Base-by-base conservation (phyloP, 2,888 invertebrate species). In the Mystacides longicornis region DNA sequence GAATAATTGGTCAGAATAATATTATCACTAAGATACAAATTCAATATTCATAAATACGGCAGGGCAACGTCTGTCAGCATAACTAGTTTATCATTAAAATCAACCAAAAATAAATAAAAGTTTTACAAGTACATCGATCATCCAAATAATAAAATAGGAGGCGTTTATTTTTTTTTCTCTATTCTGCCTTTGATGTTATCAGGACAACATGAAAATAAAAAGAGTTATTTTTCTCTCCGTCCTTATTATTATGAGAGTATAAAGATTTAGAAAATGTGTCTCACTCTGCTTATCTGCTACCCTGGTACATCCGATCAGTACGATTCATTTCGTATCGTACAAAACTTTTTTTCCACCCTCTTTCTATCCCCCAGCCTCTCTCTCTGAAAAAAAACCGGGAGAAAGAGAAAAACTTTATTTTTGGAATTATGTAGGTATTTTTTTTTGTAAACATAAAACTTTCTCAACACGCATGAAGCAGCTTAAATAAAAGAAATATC, bases 391-490 rank as follows among this genome's bases (percentile, higher is more conserved):
- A n/a, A n/a, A n/a, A n/a, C n/a, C n/a, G n/a, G n/a, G n/a, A n/a
- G n/a, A n/a, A n/a, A n/a, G n/a, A n/a, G n/a, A n/a, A n/a, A n/a
- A n/a, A n/a, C n/a, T n/a, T n/a, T n/a, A n/a, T n/a, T n/a, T n/a
- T n/a, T n/a, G n/a, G n/a, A n/a, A n/a, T n/a, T n/a, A 27, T 27
- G 27, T 27, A 37, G 37, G 33, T 51, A n/a, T 50, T 56, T 60
- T 55, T 60, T 55, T 56, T 58, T 60, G 58, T 56, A 56, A 60
- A 58, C 58, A 56, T 51, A 56, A 57, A 60, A 56, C 42, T 60
- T 58, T 60, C 22, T 49, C 31, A 23, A 42, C n/a, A n/a, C 37
- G 16, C 37, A 37, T 37, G 16, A 4, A 37, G 37, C 37, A 52
- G 57, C 54, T 60, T 49, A 54, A 55, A 45, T 59, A 46, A 45